Conservation (phyloP, 35 echinoderm and acorn worm species). For the Holothuria glaberrima region DNA sequence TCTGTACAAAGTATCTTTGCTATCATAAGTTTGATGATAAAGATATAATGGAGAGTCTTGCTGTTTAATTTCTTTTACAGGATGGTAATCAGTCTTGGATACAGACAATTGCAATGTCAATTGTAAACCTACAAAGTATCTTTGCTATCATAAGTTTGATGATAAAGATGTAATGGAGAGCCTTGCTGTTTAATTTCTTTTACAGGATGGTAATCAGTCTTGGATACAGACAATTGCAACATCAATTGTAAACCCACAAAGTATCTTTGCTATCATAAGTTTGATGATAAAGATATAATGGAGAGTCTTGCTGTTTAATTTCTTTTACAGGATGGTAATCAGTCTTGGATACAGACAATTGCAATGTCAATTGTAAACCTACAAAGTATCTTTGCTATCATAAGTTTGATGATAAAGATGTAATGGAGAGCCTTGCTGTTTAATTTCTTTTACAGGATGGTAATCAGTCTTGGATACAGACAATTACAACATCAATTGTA, state of each 20-base stretch:
- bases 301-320: too few relatives aligned
- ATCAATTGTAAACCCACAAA: conserved; percentile 83
- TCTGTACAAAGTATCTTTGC: conserved; percentile 79
- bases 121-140: conserved; percentile 79
- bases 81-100: conserved; percentile 91
- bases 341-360: conserved; percentile 83
- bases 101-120: conserved; percentile 77
- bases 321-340: too few relatives aligned
- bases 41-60: neutral
- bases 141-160: conserved; percentile 94
- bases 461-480: conserved; percentile 85
- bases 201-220: conserved; percentile 87
- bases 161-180: neutral
- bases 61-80: conserved; percentile 49
- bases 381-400: conserved; percentile 81
- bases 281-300: too few relatives aligned
- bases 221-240: conserved; percentile 83
- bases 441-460: too few relatives aligned
- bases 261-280: conserved; percentile 87
- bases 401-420: too few relatives aligned
- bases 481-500: conserved; percentile 78
- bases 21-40: too few relatives aligned
- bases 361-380: conserved; percentile 85
- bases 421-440: too few relatives aligned
- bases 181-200: neutral